Evolutionary conservation across 2,797 vertebrate species (phyloP).

Genomic region (Margarornis squamiger): DNA sequence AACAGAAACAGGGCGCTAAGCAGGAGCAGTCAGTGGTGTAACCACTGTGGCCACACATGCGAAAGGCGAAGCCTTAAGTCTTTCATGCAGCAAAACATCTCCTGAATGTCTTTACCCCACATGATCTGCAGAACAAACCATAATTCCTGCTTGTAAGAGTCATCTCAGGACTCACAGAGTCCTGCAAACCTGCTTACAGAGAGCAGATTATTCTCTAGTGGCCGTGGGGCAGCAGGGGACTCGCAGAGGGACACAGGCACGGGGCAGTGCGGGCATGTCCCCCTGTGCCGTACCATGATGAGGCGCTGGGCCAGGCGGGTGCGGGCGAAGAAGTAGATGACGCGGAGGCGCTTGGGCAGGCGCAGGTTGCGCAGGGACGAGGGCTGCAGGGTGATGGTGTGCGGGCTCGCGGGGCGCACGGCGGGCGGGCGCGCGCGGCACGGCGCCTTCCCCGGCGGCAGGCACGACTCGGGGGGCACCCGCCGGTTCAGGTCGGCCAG

Average conservation of each 20-base stretch:
- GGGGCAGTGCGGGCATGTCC: too few relatives aligned
- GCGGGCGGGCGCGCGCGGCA: not conserved
- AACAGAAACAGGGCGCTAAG: rapidly evolving
- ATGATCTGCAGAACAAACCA: not conserved
- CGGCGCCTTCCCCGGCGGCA: not conserved
- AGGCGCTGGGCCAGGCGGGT: not conserved
- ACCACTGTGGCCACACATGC: not conserved
- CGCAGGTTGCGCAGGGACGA: conserved; percentile 13
- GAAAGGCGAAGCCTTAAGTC: not conserved
- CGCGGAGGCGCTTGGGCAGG: conserved; percentile 2
- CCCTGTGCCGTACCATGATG: not conserved
- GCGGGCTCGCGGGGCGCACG: not conserved
- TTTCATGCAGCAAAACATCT: not conserved
- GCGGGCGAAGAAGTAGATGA: conserved; percentile 21
- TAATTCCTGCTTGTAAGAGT: not conserved
- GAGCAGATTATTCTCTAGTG: not conserved
- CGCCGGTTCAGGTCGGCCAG: not conserved
- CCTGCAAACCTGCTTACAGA: too few relatives aligned
- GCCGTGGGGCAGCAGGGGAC: too few relatives aligned
- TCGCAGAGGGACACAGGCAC: too few relatives aligned
- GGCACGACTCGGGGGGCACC: not conserved
- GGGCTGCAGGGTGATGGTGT: conserved; percentile 16
- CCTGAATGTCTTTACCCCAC: not conserved
- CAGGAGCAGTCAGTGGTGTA: not conserved
- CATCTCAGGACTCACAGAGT: not conserved